phyloP scores from a whole-genome alignment of 1,140 invertebrate genomes.

The Aphis gossypii region DNA sequence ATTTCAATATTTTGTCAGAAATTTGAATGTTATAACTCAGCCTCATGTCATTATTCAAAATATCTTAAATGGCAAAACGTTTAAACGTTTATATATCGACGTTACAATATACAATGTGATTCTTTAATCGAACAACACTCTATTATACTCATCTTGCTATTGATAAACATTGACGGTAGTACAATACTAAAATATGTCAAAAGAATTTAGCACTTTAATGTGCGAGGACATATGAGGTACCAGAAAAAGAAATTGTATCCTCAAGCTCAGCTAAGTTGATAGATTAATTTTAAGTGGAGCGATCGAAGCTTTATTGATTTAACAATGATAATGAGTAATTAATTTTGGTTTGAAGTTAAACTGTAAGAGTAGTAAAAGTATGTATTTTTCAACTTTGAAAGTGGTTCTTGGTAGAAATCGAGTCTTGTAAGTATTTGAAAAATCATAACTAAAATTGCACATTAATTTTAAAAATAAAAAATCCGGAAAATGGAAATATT shows the following conservation, averaged over 20 bases:
- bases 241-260: neutral
- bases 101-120: no score
- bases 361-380: neutral
- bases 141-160: no score
- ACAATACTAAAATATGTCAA: no score
- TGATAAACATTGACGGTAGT: no score
- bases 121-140: no score
- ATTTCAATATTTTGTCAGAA: neutral
- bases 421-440: neutral
- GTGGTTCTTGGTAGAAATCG: neutral
- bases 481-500: no score
- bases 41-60: neutral
- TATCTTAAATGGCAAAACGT: neutral
- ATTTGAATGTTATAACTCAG: neutral
- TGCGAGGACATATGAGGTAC: neutral
- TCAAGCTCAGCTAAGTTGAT: neutral
- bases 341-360: no score
- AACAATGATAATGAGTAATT: no score
- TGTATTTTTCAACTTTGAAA: neutral
- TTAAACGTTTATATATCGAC: neutral
- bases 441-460: neutral
- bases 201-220: neutral
- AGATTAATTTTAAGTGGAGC: no score
- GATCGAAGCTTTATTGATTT: no score
- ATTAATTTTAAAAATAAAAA: neutral